These are phyloP conservation scores for Coendou prehensilis DNA, from an alignment of 2,797 vertebrate species.

Conservation along the genomic window DNA sequence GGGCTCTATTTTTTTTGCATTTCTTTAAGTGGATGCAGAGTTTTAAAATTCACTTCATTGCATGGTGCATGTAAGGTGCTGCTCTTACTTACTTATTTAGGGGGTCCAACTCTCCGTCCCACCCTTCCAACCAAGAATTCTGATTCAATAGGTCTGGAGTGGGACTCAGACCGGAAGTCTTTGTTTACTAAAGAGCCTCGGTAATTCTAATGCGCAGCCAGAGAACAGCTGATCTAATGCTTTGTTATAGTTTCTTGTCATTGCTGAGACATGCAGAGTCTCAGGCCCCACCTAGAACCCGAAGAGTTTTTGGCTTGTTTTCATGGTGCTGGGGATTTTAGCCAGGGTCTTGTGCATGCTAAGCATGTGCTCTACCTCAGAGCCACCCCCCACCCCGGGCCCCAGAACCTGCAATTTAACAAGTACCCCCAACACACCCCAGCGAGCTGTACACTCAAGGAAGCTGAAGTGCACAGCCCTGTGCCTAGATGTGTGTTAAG, in stretches of 20 bases:
- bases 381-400: not conserved
- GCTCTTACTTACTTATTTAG: not conserved
- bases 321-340: not conserved
- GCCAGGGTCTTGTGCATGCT: not conserved
- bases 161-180: not conserved
- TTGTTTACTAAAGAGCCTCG: not conserved
- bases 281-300: not conserved
- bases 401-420: not conserved
- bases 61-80: not conserved
- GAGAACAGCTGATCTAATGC: not conserved
- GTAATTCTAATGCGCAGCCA: not conserved
- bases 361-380: not conserved
- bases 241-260: not conserved
- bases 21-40: not conserved
- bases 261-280: not conserved
- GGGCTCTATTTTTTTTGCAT: too few relatives aligned
- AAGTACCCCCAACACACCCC: not conserved
- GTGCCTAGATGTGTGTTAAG: not conserved
- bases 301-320: not conserved
- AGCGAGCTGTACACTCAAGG: fast-evolving
- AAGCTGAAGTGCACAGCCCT: fast-evolving
- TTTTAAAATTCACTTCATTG: not conserved
- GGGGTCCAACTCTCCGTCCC: not conserved
- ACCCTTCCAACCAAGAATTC: not conserved
- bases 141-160: not conserved